A percentile compares a stretch with the other conserved stretches of the same genome.
These are phyloP conservation scores for Aphelinus certus DNA, from an alignment of 1,140 invertebrate species.

Conservation along the genomic window DNA sequence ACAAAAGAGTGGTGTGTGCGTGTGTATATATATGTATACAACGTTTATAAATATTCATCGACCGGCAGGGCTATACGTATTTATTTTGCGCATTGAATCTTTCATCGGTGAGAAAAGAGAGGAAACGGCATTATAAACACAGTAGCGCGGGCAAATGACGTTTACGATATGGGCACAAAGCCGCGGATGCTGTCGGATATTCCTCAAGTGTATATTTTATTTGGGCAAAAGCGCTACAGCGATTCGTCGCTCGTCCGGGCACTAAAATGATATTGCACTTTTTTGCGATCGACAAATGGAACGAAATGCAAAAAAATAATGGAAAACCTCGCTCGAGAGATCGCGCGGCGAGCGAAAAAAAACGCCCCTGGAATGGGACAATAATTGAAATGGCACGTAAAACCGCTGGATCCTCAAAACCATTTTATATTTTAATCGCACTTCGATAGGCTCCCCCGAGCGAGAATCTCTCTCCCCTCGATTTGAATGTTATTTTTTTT, in stretches of 20 bases:
- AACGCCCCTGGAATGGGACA: constrained; percentile 51
- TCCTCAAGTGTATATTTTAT: constrained; percentile 42
- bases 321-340: constrained; percentile 43
- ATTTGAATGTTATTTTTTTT: constrained; percentile 25
- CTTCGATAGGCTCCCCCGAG: constrained; percentile 54
- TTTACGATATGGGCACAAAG: constrained; percentile 28
- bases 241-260: constrained; percentile 43
- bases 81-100: not conserved
- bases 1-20: too few species aligned
- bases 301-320: constrained; percentile 48
- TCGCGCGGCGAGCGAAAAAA: constrained; percentile 53
- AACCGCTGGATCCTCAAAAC: constrained; percentile 63
- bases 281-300: constrained; percentile 57
- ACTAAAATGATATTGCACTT: constrained; percentile 61
- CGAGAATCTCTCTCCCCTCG: constrained; percentile 44
- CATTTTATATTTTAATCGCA: constrained; percentile 65
- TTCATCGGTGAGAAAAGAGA: constrained; percentile 11
- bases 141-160: constrained; percentile 26
- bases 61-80: too few species aligned
- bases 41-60: too few species aligned
- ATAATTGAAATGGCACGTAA: constrained; percentile 65
- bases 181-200: constrained; percentile 20
- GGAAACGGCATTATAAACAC: constrained; percentile 34
- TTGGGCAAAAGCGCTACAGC: constrained; percentile 32
- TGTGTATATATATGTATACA: too few species aligned